Evolutionary conservation across 2,113 vertebrate genomes (phyloP).

Genomic region (Oreochromis tanganicae): DNA sequence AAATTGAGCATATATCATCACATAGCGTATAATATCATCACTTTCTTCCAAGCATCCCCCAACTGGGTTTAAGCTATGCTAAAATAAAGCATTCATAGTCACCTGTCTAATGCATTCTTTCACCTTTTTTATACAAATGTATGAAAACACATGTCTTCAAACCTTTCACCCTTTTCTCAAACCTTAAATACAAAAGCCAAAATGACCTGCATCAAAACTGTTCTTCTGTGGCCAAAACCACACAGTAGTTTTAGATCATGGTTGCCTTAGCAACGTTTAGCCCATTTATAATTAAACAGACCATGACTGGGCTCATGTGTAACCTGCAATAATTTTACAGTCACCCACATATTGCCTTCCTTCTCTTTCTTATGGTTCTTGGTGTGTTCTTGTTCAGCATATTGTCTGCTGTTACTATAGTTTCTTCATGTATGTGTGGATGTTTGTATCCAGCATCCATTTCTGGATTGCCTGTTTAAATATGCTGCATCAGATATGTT

Average conservation of each 20-base stretch:
- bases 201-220: background rate
- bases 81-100: background rate
- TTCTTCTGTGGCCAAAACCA: background rate
- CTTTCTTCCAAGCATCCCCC: background rate
- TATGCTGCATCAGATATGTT: background rate
- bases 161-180: background rate
- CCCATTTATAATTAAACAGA: background rate
- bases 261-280: fast-evolving
- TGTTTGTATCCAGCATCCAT: background rate
- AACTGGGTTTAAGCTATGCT: background rate
- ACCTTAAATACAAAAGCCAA: background rate
- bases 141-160: background rate
- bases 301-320: background rate
- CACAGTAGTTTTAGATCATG: background rate
- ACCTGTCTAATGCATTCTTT: background rate
- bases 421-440: background rate
- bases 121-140: background rate
- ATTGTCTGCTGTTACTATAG: background rate
- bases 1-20: background rate
- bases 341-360: background rate
- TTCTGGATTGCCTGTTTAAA: background rate
- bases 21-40: background rate
- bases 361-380: background rate
- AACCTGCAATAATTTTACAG: background rate
- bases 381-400: background rate